phyloP scores from a whole-genome alignment of 2,888 invertebrate genomes.

The Minunthozetes semirufus region DNA sequence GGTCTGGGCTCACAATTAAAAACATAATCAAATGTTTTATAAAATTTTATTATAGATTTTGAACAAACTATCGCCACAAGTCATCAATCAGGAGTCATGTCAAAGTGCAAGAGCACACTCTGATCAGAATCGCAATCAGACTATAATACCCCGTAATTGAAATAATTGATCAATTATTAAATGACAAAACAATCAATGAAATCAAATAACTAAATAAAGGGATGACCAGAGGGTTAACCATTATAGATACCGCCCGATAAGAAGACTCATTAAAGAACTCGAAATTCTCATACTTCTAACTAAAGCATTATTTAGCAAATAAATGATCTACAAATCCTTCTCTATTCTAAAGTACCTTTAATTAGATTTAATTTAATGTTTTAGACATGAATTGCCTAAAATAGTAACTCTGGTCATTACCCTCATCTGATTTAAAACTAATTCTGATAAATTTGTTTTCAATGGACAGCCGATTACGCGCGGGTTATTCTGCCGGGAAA shows the following conservation, averaged over 20 bases:
- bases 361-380: too few relatives aligned
- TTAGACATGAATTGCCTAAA: too few relatives aligned
- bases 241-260: too few relatives aligned
- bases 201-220: not conserved
- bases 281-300: too few relatives aligned
- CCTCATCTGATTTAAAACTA: not conserved
- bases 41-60: slow-evolving; percentile 15
- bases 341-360: too few relatives aligned
- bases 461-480: slow-evolving; percentile 33
- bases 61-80: slow-evolving; percentile 30
- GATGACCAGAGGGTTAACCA: too few relatives aligned
- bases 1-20: not conserved
- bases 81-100: not conserved
- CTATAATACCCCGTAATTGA: slow-evolving; percentile 33
- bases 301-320: too few relatives aligned
- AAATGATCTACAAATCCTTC: too few relatives aligned
- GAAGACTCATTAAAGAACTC: not conserved
- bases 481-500: slow-evolving; percentile 34
- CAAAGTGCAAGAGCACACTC: slow-evolving; percentile 23
- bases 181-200: not conserved
- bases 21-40: not conserved
- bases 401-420: not conserved
- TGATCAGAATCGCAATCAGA: slow-evolving; percentile 21
- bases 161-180: not conserved
- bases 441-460: not conserved